phyloP scores from a whole-genome alignment of 2,888 invertebrate species.

The Leucoptera coffeella region DNA sequence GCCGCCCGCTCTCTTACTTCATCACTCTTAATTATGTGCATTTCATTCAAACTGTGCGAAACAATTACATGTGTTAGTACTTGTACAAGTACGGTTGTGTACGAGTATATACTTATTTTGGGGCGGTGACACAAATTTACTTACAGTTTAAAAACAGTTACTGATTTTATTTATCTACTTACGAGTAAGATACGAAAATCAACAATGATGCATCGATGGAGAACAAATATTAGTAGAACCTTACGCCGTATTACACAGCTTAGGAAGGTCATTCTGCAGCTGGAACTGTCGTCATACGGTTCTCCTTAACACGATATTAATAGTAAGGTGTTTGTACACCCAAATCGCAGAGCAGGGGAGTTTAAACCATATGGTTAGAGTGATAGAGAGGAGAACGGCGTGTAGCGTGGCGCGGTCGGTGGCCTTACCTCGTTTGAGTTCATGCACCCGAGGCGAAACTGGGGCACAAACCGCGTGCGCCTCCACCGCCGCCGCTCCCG shows the following conservation, averaged over 20 bases:
- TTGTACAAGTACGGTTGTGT: too few species aligned
- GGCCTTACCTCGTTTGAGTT: conserved; percentile 55
- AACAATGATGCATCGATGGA: background rate
- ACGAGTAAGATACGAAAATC: background rate
- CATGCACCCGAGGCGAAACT: conserved; percentile 50
- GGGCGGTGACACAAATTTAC: too few species aligned
- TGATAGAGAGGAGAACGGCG: conserved; percentile 23
- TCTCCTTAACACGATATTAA: conserved; percentile 37
- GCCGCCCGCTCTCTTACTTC: too few species aligned
- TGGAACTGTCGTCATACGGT: conserved; percentile 38
- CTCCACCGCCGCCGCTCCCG: conserved; percentile 15
- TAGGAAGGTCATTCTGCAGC: conserved; percentile 27
- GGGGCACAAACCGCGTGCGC: conserved; percentile 43
- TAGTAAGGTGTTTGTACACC: conserved; percentile 37
- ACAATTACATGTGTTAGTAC: too few species aligned
- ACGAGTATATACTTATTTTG: too few species aligned
- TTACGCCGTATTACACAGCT: background rate
- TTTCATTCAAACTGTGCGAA: too few species aligned
- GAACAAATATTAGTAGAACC: background rate
- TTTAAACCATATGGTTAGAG: conserved; percentile 12
- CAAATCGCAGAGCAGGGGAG: conserved; percentile 13
- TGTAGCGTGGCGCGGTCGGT: conserved; percentile 32
- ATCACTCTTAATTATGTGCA: too few species aligned
- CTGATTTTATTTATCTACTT: background rate
- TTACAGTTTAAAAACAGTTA: too few species aligned